phyloP scores from a whole-genome alignment of 2,797 vertebrate species.

The Poecile montanus region DNA sequence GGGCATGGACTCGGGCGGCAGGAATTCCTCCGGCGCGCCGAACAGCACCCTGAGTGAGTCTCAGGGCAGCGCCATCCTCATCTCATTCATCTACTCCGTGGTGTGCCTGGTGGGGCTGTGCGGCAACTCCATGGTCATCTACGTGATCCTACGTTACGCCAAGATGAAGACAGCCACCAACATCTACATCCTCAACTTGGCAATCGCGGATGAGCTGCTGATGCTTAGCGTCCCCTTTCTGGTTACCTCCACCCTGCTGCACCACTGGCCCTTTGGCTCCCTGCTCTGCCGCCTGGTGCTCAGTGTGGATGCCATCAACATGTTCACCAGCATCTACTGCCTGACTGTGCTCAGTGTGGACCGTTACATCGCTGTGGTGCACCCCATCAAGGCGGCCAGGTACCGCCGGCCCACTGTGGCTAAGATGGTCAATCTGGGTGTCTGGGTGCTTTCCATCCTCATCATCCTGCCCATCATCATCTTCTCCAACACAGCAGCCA shows the following conservation, averaged over 20 bases:
- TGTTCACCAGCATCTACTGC: constrained; percentile 94
- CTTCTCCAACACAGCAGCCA: constrained; percentile 86
- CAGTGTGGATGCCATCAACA: constrained; percentile 91
- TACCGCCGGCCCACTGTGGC: constrained; percentile 89
- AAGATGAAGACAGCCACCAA: constrained; percentile 94
- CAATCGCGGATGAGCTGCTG: constrained; percentile 89
- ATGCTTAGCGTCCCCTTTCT: constrained; percentile 93
- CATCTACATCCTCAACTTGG: constrained; percentile 91
- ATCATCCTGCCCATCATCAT: constrained; percentile 90
- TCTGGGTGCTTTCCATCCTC: constrained; percentile 88
- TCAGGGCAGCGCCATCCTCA: constrained; percentile 88
- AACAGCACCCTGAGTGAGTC: constrained; percentile 84
- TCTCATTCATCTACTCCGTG: constrained; percentile 91
- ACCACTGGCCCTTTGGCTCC: constrained; percentile 90
- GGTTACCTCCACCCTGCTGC: constrained; percentile 88
- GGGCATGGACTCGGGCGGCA: constrained; percentile 76
- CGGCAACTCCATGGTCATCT: constrained; percentile 92
- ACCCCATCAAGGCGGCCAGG: constrained; percentile 89
- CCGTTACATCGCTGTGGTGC: constrained; percentile 90
- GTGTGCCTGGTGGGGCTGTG: constrained; percentile 90
- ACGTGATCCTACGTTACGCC: constrained; percentile 89
- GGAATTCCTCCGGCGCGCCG: constrained; percentile 75
- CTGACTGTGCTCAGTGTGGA: constrained; percentile 90
- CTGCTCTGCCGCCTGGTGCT: constrained; percentile 89
- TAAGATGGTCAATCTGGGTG: constrained; percentile 88